Evolutionary conservation across 2,888 invertebrate species (phyloP).

Genomic region (Apeira syringaria): DNA sequence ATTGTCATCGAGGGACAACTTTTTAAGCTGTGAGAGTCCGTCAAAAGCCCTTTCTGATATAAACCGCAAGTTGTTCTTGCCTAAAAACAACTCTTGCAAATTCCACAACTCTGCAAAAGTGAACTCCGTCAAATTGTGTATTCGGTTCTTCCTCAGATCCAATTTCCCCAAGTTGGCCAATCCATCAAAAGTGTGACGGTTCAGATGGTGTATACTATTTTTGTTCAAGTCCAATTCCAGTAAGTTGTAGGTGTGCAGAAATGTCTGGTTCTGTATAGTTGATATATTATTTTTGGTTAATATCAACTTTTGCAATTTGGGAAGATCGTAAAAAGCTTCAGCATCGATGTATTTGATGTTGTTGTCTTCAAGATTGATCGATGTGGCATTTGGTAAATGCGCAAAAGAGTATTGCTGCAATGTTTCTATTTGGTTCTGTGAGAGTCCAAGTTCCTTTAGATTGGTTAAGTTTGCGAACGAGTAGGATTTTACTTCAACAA

Average conservation of each 20-base stretch:
- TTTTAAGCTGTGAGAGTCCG: slow-evolving; percentile 88
- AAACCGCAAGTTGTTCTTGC: slow-evolving; percentile 87
- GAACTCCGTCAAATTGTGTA: slow-evolving; percentile 90
- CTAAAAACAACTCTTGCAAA: slow-evolving; percentile 87
- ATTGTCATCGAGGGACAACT: slow-evolving; percentile 90
- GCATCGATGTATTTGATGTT: slow-evolving; percentile 89
- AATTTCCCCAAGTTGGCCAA: slow-evolving; percentile 88
- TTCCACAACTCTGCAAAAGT: slow-evolving; percentile 92
- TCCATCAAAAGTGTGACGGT: slow-evolving; percentile 90
- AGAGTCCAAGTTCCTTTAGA: slow-evolving; percentile 86
- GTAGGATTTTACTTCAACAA: slow-evolving; percentile 87
- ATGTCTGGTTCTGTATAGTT: slow-evolving; percentile 92
- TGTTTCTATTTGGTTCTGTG: slow-evolving; percentile 87
- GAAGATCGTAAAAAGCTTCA: slow-evolving; percentile 89
- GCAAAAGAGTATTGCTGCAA: slow-evolving; percentile 89
- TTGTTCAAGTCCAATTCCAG: slow-evolving; percentile 91
- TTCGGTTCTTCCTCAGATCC: slow-evolving; percentile 89
- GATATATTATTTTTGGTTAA: slow-evolving; percentile 94
- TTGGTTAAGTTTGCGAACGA: slow-evolving; percentile 90
- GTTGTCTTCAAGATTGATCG: slow-evolving; percentile 90
- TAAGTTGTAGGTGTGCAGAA: slow-evolving; percentile 88
- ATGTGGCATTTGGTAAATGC: slow-evolving; percentile 87
- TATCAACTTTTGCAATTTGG: slow-evolving; percentile 88
- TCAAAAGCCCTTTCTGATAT: slow-evolving; percentile 91
- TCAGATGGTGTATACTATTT: slow-evolving; percentile 89